Conservation (phyloP, 1,140 invertebrate genomes). For the Zaprionus africanus region DNA sequence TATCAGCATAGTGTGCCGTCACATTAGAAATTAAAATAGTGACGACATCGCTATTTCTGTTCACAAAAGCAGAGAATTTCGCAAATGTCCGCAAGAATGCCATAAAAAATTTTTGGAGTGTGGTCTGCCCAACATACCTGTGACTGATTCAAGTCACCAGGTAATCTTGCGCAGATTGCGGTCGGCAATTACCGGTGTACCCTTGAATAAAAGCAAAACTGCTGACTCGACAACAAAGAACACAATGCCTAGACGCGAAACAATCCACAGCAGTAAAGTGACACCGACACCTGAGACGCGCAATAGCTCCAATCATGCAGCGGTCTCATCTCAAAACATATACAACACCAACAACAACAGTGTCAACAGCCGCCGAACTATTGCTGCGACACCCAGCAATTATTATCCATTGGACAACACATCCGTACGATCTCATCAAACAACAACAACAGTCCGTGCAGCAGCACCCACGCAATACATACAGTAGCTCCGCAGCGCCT, state of each 20-base stretch:
- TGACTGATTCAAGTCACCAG: slow-evolving; percentile 68
- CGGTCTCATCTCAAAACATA: slow-evolving; percentile 29
- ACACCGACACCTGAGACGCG: slow-evolving; percentile 35
- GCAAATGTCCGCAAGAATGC: slow-evolving; percentile 54
- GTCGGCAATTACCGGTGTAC: slow-evolving; percentile 53
- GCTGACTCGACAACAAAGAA: slow-evolving; percentile 32
- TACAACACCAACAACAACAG: slow-evolving; percentile 21
- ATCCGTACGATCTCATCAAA: slow-evolving; percentile 42
- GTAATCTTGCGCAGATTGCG: slow-evolving; percentile 63
- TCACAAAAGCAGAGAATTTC: slow-evolving; percentile 44
- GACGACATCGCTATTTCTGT: slow-evolving; percentile 76
- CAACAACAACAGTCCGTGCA: slow-evolving; percentile 53
- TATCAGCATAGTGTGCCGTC: too few species aligned
- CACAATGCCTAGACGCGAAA: slow-evolving; percentile 57
- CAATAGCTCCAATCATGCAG: slow-evolving; percentile 2
- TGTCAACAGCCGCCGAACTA: slow-evolving; percentile 47
- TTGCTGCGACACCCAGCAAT: slow-evolving; percentile 21
- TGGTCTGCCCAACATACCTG: slow-evolving; percentile 69
- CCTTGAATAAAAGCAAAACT: slow-evolving; percentile 49
- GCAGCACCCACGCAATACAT: slow-evolving; percentile 41
- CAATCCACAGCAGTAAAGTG: slow-evolving; percentile 57
- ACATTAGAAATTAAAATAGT: slow-evolving; percentile 34
- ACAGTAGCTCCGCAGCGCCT: slow-evolving; percentile 48
- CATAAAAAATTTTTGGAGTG: slow-evolving; percentile 70
- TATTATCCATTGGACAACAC: slow-evolving; percentile 40